Base-by-base conservation (phyloP, 2,888 invertebrate genomes). In the Ophion ventricosus region DNA sequence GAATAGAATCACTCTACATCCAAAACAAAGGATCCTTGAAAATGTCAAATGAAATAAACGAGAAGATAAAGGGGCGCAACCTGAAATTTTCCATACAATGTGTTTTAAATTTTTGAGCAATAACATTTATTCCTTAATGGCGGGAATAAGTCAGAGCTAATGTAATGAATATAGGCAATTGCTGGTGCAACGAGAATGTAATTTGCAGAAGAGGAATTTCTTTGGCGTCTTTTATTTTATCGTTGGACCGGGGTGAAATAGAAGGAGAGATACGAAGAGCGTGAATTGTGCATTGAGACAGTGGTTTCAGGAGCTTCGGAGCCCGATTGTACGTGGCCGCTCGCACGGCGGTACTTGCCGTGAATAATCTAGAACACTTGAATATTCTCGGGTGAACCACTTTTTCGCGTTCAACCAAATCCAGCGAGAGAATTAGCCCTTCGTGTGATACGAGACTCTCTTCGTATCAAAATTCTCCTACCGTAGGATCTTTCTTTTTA, bases 311-410 rank as follows among this genome's bases (percentile, higher is more conserved):
- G 66, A 84, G 80, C 43, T 80, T 73, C 26, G 54, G 23, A 70
- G 72, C 35, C 25, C n/a, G 61, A 35, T 40, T 69, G 61, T 73
- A 69, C 73, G 73, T 49, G 49, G 80, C 54, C 40, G 66, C 59
- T 78, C 80, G 66, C 79, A 20, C 43, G 66, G 73, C 26, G 80
- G 64, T 79, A 72, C 78, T 79, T 75, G 75, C 75, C 67, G 56
- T 82, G 82, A 84, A 84, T 84, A 82, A 84, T 84, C 57, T 61
- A 82, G 56, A 67, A 64, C 82, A 82, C 84, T 84, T 76, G 82
- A 75, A 82, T 84, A 79, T 84, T 76, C 75, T 49, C n/a, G 56
- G 75, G 78, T 69, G 70, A 72, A 67, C 82, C 74, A 76, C 75
- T 84, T 76, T 79, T 82, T 82, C 75, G 74, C 79, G 23, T 70